Evolutionary conservation across 2,113 vertebrate genomes (phyloP).

Genomic region (Entomyzon cyanotis): DNA sequence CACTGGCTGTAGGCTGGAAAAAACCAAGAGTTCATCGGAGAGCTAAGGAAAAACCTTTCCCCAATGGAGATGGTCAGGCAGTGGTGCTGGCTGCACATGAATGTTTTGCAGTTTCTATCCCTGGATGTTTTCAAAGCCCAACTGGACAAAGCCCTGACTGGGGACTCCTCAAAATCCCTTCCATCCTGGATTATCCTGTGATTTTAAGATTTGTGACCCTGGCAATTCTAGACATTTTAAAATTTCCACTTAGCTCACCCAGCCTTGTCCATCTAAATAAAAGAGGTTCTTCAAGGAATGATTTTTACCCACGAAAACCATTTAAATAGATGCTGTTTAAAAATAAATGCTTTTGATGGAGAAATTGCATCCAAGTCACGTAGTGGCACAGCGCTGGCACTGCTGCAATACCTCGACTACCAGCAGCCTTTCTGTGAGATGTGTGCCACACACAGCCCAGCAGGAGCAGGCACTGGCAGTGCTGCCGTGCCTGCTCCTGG

Average conservation of each 20-base stretch:
- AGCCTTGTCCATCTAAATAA: not conserved
- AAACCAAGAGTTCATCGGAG: not conserved
- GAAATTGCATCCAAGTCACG: not conserved
- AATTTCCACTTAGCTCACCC: not conserved
- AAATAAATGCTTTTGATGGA: not conserved
- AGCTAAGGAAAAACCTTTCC: not conserved
- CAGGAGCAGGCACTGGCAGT: rapidly evolving
- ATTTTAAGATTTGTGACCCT: not conserved
- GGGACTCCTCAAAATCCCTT: not conserved
- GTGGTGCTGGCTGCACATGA: rapidly evolving
- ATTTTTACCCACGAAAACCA: not conserved
- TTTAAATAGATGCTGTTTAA: not conserved
- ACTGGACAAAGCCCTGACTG: not conserved
- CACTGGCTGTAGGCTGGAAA: rapidly evolving
- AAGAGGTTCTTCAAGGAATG: not conserved
- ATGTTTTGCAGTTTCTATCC: not conserved
- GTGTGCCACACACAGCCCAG: rapidly evolving
- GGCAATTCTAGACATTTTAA: not conserved
- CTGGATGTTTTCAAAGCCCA: not conserved
- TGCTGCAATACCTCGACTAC: not conserved
- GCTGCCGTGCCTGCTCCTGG: not conserved
- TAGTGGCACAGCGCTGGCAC: not conserved
- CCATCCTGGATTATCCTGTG: not conserved
- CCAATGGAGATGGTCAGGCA: not conserved
- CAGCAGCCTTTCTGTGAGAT: not conserved